Percentiles rank a stretch among this genome's conserved stretches.
Conservation (phyloP, 2,113 vertebrate genomes). For the Lepidothrix coronata region DNA sequence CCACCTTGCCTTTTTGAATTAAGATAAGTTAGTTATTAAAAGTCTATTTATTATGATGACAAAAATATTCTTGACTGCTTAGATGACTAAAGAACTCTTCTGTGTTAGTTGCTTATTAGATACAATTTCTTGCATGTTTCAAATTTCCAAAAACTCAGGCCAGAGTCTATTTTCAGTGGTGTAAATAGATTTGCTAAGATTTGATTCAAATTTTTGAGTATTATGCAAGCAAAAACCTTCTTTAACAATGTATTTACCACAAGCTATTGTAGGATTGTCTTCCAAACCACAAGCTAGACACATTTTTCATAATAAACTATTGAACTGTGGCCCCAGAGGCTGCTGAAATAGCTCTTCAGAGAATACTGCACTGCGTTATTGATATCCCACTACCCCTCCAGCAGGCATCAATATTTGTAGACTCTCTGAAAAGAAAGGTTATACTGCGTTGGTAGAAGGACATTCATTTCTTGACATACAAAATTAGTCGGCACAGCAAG, state of each 20-base stretch:
- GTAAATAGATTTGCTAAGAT: neutral
- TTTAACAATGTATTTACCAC: neutral
- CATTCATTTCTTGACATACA: neutral
- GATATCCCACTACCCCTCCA: neutral
- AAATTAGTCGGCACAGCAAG: neutral
- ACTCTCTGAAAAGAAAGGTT: neutral
- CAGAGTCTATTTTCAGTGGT: neutral
- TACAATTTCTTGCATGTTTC: neutral
- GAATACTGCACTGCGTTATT: neutral
- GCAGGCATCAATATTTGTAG: neutral
- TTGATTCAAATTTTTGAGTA: neutral
- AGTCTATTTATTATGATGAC: neutral
- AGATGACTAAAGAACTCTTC: neutral
- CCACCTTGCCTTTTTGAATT: neutral
- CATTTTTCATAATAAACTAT: neutral
- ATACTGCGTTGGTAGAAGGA: neutral
- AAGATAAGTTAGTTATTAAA: neutral
- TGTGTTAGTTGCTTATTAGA: neutral
- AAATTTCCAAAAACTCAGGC: neutral
- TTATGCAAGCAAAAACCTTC: neutral
- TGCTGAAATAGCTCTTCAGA: neutral
- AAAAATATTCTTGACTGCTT: neutral
- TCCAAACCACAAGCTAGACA: conserved; percentile 6
- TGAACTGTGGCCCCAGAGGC: neutral
- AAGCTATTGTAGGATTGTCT: neutral